Evolutionary conservation across 1,140 invertebrate species (phyloP), one percentile per base, ranked within the genome.

Genomic region (Formica exsecta): DNA sequence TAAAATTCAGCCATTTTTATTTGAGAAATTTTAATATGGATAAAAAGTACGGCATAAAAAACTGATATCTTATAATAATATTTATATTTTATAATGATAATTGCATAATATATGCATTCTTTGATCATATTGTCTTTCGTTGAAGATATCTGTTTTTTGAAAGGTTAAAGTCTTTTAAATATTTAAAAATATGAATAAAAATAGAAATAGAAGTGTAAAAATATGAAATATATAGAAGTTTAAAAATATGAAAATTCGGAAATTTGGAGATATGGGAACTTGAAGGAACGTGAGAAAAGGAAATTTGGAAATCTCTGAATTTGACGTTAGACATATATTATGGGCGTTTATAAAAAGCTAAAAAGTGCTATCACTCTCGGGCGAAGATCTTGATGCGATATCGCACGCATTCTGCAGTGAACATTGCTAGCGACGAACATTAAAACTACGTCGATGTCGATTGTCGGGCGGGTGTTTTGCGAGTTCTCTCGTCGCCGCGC

Each of bases 391-490:
- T 66, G 32, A 7, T 32, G 51, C 29, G 61, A 61, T 85, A 71
- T 85, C 57, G 19, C 19, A 0, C 4, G 32, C 7, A 19, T 7
- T 65, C 25, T 71, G 65, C 51, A 59, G 48, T 81, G 54, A 79
- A 71, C 87, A 66, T 68, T 71, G 89, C 81, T 2, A 59, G 70
- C 66, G 71, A 76, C 74, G 71, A 59, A 84, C 84, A 86, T 90
- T 80, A 87, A 91, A 91, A 73, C 79, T 65, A 77, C 79, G 79
- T 84, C 65, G 51, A 80, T 71, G 85, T 86, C 75, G 88, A 88
- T 90, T 89, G 85, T 84, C 86, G 38, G 81, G 74, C 66, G 85
- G 51, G 62, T 68, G 71, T 73, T 87, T 87, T 86, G 86, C 86
- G 79, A 86, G 86, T 86, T 87, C 66, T 83, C 84, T 87, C 88